Percentiles rank a stretch among this genome's conserved stretches.
phyloP scores from a whole-genome alignment of 2,888 invertebrate species.

The Polylopha cassiicola region DNA sequence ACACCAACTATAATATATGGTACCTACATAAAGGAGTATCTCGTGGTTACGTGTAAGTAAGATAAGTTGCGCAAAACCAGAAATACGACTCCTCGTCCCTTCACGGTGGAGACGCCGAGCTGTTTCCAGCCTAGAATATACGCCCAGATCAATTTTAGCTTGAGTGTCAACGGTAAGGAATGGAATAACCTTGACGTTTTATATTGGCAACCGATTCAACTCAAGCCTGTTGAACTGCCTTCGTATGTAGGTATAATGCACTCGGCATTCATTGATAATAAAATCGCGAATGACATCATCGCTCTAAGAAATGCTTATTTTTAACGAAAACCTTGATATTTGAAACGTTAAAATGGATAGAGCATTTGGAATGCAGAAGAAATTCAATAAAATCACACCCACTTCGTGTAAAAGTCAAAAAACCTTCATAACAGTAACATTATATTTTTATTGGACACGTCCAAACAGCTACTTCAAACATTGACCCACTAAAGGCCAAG shows the following conservation, averaged over 20 bases:
- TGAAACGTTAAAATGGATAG: too few relatives aligned
- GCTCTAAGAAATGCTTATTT: not conserved
- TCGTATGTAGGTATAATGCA: constrained; percentile 20
- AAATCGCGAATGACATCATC: constrained; percentile 9
- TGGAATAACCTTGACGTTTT: constrained; percentile 39
- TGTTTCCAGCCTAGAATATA: constrained; percentile 12
- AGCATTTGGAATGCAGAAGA: too few relatives aligned
- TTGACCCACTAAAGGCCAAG: constrained; percentile 14
- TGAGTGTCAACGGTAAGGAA: constrained; percentile 23
- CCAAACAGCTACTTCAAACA: too few relatives aligned
- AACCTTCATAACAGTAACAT: too few relatives aligned
- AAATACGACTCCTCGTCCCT: constrained; percentile 25
- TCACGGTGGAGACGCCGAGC: constrained; percentile 13
- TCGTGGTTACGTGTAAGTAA: constrained; percentile 22
- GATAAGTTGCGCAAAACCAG: constrained; percentile 26
- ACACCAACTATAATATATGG: too few relatives aligned
- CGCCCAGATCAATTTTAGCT: constrained; percentile 14
- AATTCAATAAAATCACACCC: constrained; percentile 2
- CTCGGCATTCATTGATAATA: constrained; percentile 5
- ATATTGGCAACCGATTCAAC: constrained; percentile 5
- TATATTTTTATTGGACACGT: too few relatives aligned
- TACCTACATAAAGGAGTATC: constrained; percentile 21
- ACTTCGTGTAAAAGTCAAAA: not conserved
- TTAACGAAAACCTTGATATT: too few relatives aligned
- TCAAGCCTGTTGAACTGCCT: constrained; percentile 2